These are phyloP conservation scores for Eupeodes latifasciatus DNA, from an alignment of 2,888 invertebrate genomes.

Conservation along the genomic window DNA sequence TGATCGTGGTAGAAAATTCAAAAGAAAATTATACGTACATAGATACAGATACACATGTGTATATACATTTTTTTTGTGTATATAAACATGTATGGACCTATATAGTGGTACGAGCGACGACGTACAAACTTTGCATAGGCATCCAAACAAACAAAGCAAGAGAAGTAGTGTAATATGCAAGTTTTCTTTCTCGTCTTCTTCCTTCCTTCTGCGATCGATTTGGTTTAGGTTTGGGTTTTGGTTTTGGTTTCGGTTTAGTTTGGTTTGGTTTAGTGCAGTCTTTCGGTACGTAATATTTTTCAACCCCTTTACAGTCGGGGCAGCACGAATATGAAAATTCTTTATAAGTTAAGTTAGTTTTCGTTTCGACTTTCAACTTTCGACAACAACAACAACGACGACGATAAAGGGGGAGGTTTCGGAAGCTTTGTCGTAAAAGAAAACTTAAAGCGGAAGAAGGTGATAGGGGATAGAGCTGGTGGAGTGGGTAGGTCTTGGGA, in stretches of 20 bases:
- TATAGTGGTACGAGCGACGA: too few species aligned
- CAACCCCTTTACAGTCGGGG: slow-evolving; percentile 57
- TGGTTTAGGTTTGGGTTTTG: slow-evolving; percentile 15
- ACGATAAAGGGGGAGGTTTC: slow-evolving; percentile 30
- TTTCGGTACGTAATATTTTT: slow-evolving; percentile 29
- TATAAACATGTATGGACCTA: too few species aligned
- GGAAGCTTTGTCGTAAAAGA: slow-evolving; percentile 57
- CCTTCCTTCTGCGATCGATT: slow-evolving; percentile 27
- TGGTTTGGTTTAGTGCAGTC: slow-evolving; percentile 21
- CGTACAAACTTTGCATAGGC: slow-evolving; percentile 63
- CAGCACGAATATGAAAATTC: slow-evolving; percentile 21
- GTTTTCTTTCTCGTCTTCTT: slow-evolving; percentile 67
- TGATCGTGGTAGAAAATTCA: slow-evolving; percentile 75
- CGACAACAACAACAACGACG: too few species aligned
- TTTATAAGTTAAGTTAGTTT: slow-evolving; percentile 12
- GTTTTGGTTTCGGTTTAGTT: neutral
- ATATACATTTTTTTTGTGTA: neutral
- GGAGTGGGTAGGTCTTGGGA: too few species aligned
- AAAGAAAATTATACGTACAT: slow-evolving; percentile 66
- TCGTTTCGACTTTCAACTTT: neutral
- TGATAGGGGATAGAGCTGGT: neutral
- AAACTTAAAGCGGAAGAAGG: slow-evolving; percentile 37
- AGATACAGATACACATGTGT: slow-evolving; percentile 35
- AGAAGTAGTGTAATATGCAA: slow-evolving; percentile 64
- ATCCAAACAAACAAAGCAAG: slow-evolving; percentile 48